Conservation (phyloP, 2,797 vertebrate species). For the Benthosema pterotum region DNA sequence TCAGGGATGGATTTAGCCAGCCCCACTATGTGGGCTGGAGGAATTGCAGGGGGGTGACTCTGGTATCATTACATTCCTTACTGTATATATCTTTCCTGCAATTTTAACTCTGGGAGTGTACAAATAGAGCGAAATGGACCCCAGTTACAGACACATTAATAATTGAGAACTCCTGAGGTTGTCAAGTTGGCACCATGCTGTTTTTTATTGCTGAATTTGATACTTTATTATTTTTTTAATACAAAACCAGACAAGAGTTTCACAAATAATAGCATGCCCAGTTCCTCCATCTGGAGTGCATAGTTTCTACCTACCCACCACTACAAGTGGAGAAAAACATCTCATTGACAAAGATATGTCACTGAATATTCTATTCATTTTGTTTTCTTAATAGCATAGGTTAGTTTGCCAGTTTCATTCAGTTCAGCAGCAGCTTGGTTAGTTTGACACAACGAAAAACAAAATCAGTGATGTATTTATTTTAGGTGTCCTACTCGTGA, state of each 20-base stretch:
- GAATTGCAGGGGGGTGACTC: too few relatives aligned
- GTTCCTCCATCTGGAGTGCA: constrained; percentile 82
- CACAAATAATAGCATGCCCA: constrained; percentile 76
- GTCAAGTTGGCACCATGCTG: constrained; percentile 84
- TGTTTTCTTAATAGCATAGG: constrained; percentile 45
- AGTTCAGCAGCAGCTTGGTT: background rate
- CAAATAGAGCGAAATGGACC: too few relatives aligned
- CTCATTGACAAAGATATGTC: constrained; percentile 56
- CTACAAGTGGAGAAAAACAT: constrained; percentile 57
- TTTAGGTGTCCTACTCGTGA: background rate
- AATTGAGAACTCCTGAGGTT: constrained; percentile 8
- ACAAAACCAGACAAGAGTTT: constrained; percentile 83
- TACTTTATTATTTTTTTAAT: constrained; percentile 64
- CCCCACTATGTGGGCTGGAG: too few relatives aligned
- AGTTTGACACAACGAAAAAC: constrained; percentile 38
- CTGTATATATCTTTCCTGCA: too few relatives aligned
- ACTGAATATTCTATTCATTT: constrained; percentile 35
- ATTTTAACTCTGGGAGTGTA: too few relatives aligned
- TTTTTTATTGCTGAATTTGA: constrained; percentile 86
- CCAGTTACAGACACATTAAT: too few relatives aligned
- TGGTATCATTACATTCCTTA: too few relatives aligned
- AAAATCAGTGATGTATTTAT: constrained; percentile 12
- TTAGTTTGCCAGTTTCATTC: constrained; percentile 12
- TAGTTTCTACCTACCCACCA: constrained; percentile 80
- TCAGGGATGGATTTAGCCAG: too few relatives aligned